Evolutionary conservation across 64 coral and sea anemone genomes (phyloP), one percentile per base, ranked within the genome.

Genomic region (Orbicella faveolata): DNA sequence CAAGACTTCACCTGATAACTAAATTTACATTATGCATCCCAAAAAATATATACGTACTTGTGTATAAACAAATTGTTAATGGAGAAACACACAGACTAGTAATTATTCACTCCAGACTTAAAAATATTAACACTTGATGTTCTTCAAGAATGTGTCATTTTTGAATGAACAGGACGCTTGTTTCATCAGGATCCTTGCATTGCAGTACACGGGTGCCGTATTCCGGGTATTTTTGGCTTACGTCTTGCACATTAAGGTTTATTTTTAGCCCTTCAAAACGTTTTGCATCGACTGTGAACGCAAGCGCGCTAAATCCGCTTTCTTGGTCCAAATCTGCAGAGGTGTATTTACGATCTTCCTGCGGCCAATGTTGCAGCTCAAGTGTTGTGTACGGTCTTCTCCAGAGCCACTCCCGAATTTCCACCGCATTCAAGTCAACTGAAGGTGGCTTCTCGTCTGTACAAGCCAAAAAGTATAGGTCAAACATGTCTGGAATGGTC

Each of bases 391-490:
- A 93, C 4, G 92, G 92, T 41, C 92, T 80, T 57, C 54, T 89
- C 92, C 92, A 93, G 21, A 93, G 48, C 92, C 92, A 93, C 48
- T 93, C 92, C 20, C 92, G 78, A 21, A 89, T 89, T 10, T 75
- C 86, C 18, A 83, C 77, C 7, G 68, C 67, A 26, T 64, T 93
- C 16, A 93, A 15, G 36, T 93, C 68, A 83, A 83, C 34, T 74
- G 37, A 41, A 36, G 92, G 92, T 21, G 92, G 92, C 12, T 16
- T 37, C 11, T 93, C 92, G 9, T 82, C 79, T 17, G 92, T 93
- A 73, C 92, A 93, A 14, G 92, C 92, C n/a, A 93, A 63, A 34
- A 93, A 93, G 57, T 93, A 93, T 17, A 93, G 77, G 26, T 79
- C 81, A 26, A 93, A 93, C 34, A 18, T 87, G 34, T 73, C 6